phyloP scores from a whole-genome alignment of 2,888 invertebrate genomes.

The Exocentrus adspersus region DNA sequence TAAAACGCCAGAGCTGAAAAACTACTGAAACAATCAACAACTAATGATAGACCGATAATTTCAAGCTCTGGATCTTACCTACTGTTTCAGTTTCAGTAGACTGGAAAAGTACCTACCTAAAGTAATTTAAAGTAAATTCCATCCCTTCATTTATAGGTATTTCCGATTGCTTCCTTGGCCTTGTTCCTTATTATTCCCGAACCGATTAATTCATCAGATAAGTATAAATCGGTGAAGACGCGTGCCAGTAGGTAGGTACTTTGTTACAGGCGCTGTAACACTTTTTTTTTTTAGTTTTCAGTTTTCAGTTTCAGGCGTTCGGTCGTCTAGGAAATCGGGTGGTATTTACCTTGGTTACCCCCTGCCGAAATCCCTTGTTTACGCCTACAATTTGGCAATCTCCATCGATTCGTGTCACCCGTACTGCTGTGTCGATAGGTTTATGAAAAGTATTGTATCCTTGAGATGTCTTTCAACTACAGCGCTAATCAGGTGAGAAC shows the following conservation, averaged over 20 bases:
- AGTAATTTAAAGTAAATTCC: no score
- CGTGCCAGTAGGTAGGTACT: constrained; percentile 24
- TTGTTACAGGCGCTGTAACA: not conserved
- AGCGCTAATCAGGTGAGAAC: constrained; percentile 45
- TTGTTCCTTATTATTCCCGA: no score
- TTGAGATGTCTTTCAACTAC: constrained; percentile 42
- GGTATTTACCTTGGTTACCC: constrained; percentile 44
- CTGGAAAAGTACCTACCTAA: no score
- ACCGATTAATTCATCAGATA: not conserved
- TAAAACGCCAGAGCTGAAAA: no score
- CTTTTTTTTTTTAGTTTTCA: constrained; percentile 20
- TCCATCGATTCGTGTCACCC: constrained; percentile 10
- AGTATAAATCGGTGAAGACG: constrained; percentile 23
- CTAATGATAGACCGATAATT: no score
- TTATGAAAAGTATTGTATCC: not conserved
- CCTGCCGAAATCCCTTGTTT: constrained; percentile 15
- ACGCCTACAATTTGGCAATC: constrained; percentile 11
- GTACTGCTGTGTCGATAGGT: not conserved
- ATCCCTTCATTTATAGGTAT: no score
- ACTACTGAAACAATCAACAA: no score
- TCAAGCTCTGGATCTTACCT: no score
- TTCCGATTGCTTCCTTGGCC: constrained; percentile 13
- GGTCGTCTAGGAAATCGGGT: constrained; percentile 40
- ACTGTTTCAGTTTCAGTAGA: no score
- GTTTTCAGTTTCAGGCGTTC: constrained; percentile 24